Conservation (phyloP, 2,113 vertebrate genomes). For the Emberiza fucata region DNA sequence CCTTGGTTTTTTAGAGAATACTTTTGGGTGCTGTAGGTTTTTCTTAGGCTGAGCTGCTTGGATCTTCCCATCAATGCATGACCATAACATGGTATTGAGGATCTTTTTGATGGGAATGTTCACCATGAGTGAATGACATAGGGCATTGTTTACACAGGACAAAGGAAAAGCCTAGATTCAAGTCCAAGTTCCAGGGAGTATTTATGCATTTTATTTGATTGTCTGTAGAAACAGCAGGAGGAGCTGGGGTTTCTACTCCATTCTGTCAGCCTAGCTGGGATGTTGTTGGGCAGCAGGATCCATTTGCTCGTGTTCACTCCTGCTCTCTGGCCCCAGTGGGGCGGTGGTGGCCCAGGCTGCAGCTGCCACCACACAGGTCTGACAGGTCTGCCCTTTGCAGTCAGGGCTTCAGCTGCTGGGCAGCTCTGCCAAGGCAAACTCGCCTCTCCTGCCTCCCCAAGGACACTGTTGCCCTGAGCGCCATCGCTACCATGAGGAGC, state of each 20-base stretch:
- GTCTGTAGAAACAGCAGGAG: not conserved
- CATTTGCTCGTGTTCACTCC: not conserved
- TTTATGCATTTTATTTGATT: not conserved
- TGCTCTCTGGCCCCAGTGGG: not conserved
- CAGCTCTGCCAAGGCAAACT: not conserved
- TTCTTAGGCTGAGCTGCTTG: not conserved
- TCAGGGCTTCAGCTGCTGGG: not conserved
- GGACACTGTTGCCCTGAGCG: accelerated
- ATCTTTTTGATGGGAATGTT: not conserved
- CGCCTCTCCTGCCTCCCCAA: not conserved
- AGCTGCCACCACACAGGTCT: not conserved
- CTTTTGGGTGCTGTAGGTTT: not conserved
- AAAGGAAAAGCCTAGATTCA: not conserved
- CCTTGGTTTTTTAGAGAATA: accelerated
- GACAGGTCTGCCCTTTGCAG: not conserved
- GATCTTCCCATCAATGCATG: not conserved
- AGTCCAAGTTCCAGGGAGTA: not conserved
- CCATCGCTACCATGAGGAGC: accelerated
- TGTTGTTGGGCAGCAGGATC: not conserved
- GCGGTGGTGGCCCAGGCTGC: accelerated
- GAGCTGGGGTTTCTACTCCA: not conserved
- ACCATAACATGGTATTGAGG: accelerated
- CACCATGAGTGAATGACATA: accelerated
- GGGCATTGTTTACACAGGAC: not conserved
- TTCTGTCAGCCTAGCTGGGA: not conserved